phyloP scores from a whole-genome alignment of 35 echinoderm and acorn worm species.

The Ptychodera flava region DNA sequence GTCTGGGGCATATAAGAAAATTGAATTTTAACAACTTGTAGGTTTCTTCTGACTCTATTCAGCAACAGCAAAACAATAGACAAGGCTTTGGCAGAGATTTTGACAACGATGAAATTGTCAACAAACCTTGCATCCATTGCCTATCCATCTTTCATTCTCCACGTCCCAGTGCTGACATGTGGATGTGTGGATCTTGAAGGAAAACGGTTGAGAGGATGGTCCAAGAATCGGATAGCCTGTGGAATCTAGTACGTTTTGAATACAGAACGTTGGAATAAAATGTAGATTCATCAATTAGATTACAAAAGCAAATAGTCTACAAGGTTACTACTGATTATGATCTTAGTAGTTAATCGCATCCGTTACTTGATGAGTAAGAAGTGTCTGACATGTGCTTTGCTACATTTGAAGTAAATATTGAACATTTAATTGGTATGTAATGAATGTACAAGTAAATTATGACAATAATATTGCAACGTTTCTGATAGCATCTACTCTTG shows the following conservation, averaged over 20 bases:
- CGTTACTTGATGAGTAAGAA: too few relatives aligned
- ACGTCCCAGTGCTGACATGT: neutral
- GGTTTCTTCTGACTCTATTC: too few relatives aligned
- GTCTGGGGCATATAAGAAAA: too few relatives aligned
- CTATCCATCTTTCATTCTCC: neutral
- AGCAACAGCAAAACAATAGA: too few relatives aligned
- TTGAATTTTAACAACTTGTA: too few relatives aligned
- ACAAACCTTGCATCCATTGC: neutral
- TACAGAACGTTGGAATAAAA: neutral
- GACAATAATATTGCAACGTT: too few relatives aligned
- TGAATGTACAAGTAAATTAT: too few relatives aligned
- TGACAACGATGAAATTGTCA: neutral
- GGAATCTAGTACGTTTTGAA: neutral
- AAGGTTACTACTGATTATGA: too few relatives aligned
- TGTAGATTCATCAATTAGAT: neutral
- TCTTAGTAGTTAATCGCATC: too few relatives aligned
- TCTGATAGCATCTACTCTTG: too few relatives aligned
- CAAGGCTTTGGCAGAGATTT: too few relatives aligned
- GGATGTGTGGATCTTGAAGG: neutral
- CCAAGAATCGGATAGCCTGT: neutral
- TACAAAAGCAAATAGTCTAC: too few relatives aligned
- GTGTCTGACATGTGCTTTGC: neutral
- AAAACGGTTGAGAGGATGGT: neutral
- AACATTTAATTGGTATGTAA: neutral
- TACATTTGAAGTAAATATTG: neutral